These are phyloP conservation scores for Teleopsis dalmanni DNA, from an alignment of 1,140 invertebrate genomes.

Conservation along the genomic window DNA sequence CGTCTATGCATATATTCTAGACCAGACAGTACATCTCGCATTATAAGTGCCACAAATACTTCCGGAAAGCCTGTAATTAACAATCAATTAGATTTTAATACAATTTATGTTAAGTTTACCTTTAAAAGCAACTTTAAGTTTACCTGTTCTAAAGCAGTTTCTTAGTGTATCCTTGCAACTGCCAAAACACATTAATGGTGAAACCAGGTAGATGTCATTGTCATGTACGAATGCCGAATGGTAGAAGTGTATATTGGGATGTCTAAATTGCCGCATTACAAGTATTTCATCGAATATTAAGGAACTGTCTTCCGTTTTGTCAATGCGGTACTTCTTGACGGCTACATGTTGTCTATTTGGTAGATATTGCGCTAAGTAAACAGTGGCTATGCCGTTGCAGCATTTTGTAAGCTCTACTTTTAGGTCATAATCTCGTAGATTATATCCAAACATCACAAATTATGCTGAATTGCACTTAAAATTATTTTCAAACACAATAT, in stretches of 20 bases:
- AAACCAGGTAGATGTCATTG: constrained; percentile 67
- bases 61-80: constrained; percentile 60
- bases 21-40: constrained; percentile 67
- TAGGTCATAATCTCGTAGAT: constrained; percentile 50
- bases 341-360: constrained; percentile 61
- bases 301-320: constrained; percentile 57
- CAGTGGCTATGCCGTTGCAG: constrained; percentile 54
- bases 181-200: constrained; percentile 72
- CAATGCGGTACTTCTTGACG: constrained; percentile 68
- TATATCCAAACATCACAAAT: constrained; percentile 39
- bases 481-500: no score
- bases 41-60: constrained; percentile 66
- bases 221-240: constrained; percentile 65
- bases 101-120: neutral
- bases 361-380: constrained; percentile 59
- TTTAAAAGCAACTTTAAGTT: neutral
- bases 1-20: constrained; percentile 77
- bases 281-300: constrained; percentile 69
- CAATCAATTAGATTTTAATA: neutral
- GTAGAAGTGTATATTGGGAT: constrained; percentile 68
- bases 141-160: constrained; percentile 65
- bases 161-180: constrained; percentile 72
- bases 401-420: constrained; percentile 59
- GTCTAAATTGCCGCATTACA: constrained; percentile 66
- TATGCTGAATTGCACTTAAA: neutral